These are phyloP conservation scores for Oscheius myriophilus DNA, from an alignment of 2,888 invertebrate species.

Conservation along the genomic window DNA sequence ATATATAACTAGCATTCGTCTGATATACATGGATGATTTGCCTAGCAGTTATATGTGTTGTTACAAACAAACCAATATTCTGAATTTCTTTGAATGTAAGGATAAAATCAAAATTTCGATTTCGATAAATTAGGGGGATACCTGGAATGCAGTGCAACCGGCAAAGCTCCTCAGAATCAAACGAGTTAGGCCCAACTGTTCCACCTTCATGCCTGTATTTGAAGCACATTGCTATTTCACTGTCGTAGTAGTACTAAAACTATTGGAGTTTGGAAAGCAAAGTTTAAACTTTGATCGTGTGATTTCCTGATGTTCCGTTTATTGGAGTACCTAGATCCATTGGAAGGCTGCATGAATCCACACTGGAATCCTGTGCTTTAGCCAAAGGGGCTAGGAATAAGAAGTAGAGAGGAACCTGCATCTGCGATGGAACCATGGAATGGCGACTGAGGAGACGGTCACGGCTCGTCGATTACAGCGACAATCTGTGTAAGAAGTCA, in stretches of 20 bases:
- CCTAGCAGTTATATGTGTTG: too few species aligned
- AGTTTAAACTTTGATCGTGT: background rate
- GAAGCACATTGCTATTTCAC: slow-evolving; percentile 1
- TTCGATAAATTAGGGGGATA: too few species aligned
- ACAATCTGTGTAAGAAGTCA: too few species aligned
- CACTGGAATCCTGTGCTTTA: background rate
- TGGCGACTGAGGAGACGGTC: too few species aligned
- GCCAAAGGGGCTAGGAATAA: background rate
- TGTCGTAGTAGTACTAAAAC: slow-evolving; percentile 15
- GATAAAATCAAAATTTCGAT: too few species aligned
- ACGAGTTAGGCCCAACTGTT: slow-evolving; percentile 13
- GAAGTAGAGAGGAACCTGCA: slow-evolving; percentile 1
- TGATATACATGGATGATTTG: too few species aligned
- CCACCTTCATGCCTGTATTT: slow-evolving; percentile 17
- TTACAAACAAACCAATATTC: too few species aligned
- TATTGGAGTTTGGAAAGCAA: background rate
- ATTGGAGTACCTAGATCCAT: slow-evolving; percentile 12
- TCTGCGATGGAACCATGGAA: background rate
- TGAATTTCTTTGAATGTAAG: too few species aligned
- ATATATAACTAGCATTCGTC: too few species aligned
- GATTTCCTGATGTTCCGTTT: background rate
- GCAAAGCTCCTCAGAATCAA: slow-evolving; percentile 7
- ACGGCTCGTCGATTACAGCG: too few species aligned
- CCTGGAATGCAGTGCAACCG: slow-evolving; percentile 10
- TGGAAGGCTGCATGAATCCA: background rate